Evolutionary conservation across 2,113 vertebrate genomes (phyloP), one percentile per base, ranked within the genome.

Genomic region (Bubo scandiacus): DNA sequence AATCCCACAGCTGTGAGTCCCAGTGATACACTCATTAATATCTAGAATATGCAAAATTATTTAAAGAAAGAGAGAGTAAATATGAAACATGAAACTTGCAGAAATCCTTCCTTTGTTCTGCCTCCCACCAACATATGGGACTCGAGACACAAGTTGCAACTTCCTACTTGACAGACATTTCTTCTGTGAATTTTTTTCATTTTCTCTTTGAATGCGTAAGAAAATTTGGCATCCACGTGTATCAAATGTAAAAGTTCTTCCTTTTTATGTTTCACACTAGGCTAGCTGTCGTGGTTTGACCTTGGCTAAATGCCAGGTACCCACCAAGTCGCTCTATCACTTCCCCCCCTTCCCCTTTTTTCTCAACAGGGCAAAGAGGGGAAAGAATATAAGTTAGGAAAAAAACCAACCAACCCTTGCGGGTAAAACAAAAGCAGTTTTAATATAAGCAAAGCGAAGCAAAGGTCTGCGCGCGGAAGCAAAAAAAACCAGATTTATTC

Each of bases 21-120:
- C 98, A 49, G 98, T 97, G 97, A 99, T 97, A 62, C 99, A 99
- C 61, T 99, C 99, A 2, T 99, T 99, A 74, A 99, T 98, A 81
- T 99, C 99, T 99, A 92, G 17, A 79, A n/a, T 16, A 71, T 25
- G 11, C 10, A 58, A 58, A 59, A 79, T 5, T 0, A 34, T 49
- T 55, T 1, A 2, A 25, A 12, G 23, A 36, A n/a, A 78, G 54
- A 75, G 12, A 52, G 11, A 42, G 20, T 47, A 30, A 81, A 17
- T 30, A 82, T 70, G 27, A 68, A 40, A 36, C 5, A 30, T 10
- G 8, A 65, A 73, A 32, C 34, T 73, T 63, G 9, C 67, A 83
- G 70, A 81, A 81, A 73, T 12, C 18, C 23, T 65, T 3, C 0
- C 38, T 45, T 79, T 85, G 38, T 21, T 65, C 43, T 91, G 43